A percentile compares a stretch with the other conserved stretches of the same genome.
These are phyloP conservation scores for Polyommatus iphigenia DNA, from an alignment of 2,888 invertebrate genomes.

Conservation along the genomic window DNA sequence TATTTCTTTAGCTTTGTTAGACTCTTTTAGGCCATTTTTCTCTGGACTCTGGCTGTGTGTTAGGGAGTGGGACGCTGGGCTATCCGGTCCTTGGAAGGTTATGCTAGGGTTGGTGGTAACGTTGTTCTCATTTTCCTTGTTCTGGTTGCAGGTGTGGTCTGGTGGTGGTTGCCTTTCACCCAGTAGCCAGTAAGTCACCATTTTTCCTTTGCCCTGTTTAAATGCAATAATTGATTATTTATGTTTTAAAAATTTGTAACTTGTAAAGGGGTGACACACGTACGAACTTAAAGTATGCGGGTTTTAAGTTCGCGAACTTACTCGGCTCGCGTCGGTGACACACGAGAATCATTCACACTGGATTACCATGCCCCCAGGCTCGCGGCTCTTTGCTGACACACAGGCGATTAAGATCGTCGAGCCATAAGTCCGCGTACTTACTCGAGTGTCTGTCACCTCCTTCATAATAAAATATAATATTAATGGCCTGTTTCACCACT, in stretches of 20 bases:
- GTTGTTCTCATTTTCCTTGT: constrained; percentile 49
- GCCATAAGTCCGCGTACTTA: too few relatives aligned
- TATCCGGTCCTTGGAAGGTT: constrained; percentile 74
- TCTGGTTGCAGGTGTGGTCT: constrained; percentile 47
- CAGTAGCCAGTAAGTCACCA: constrained; percentile 93
- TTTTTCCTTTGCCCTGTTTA: constrained; percentile 90
- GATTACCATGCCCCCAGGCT: too few relatives aligned
- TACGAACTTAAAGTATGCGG: too few relatives aligned
- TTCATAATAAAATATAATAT: neutral
- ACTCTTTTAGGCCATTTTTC: constrained; percentile 56
- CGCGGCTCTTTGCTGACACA: too few relatives aligned
- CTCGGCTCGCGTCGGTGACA: too few relatives aligned
- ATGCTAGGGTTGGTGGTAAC: constrained; percentile 66
- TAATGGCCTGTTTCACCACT: too few relatives aligned
- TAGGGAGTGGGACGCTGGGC: constrained; percentile 69
- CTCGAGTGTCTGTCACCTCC: too few relatives aligned
- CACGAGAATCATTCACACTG: too few relatives aligned
- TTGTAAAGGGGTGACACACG: too few relatives aligned
- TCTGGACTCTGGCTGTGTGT: constrained; percentile 68
- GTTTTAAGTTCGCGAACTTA: too few relatives aligned
- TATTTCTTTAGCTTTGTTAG: constrained; percentile 54
- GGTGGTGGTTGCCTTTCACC: constrained; percentile 79
- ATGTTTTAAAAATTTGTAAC: too few relatives aligned
- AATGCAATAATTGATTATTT: neutral
- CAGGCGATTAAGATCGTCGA: too few relatives aligned